phyloP scores from a whole-genome alignment of 2,797 vertebrate genomes.

The Tokudaia muenninki region DNA sequence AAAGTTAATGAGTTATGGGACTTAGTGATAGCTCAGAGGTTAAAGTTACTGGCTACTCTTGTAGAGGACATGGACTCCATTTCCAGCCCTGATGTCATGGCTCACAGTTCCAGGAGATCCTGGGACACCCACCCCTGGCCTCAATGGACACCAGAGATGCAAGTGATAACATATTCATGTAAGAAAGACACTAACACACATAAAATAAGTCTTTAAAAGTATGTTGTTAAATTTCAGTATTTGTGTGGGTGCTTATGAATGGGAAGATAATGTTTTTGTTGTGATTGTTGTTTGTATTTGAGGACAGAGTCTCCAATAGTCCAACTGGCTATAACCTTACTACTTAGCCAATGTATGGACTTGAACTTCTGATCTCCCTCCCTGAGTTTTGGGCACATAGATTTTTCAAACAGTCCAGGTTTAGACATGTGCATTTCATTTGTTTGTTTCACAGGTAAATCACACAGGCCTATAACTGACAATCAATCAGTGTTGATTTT shows the following conservation, averaged over 20 bases:
- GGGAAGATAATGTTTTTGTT: neutral
- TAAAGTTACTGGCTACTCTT: neutral
- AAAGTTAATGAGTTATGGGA: neutral
- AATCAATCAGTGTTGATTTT: neutral
- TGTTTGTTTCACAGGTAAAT: conserved; percentile 11
- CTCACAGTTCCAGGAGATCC: neutral
- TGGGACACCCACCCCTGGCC: neutral
- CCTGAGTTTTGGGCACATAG: neutral
- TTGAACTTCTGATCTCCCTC: neutral
- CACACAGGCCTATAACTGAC: neutral
- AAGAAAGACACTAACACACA: neutral
- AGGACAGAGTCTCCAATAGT: neutral
- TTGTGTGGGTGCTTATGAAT: neutral
- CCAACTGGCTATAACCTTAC: neutral
- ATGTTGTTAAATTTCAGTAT: conserved; percentile 9
- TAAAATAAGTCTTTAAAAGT: neutral
- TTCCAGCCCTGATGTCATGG: neutral
- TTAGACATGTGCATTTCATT: neutral
- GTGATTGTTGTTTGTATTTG: neutral
- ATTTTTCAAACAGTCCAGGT: neutral
- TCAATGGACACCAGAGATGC: neutral
- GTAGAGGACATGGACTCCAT: neutral
- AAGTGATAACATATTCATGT: neutral
- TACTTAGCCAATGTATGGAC: neutral
- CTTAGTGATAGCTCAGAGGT: neutral